Percentiles rank a stretch among this genome's conserved stretches.
These are phyloP conservation scores for Aphidius colemani DNA, from an alignment of 2,888 invertebrate species.

Conservation along the genomic window DNA sequence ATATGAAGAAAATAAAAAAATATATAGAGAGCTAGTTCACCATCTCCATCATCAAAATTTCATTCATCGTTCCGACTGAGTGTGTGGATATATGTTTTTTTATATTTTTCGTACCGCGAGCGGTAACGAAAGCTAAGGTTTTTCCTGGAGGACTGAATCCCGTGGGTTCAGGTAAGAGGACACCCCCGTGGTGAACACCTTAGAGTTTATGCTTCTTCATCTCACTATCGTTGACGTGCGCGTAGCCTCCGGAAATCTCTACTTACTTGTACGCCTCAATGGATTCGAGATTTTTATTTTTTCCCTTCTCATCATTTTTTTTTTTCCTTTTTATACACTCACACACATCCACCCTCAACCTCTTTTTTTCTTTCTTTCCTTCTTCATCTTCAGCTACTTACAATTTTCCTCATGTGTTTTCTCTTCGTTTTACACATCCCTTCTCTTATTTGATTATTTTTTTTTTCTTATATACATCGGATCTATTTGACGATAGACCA, in stretches of 20 bases:
- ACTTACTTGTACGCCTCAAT: constrained; percentile 56
- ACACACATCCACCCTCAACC: constrained; percentile 11
- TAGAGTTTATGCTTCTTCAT: constrained; percentile 28
- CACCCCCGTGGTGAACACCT: constrained; percentile 49
- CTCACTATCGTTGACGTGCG: constrained; percentile 30
- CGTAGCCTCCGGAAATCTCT: constrained; percentile 55
- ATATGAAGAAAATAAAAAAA: too few relatives aligned
- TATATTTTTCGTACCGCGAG: constrained; percentile 31
- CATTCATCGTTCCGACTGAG: constrained; percentile 47
- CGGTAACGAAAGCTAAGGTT: constrained; percentile 24
- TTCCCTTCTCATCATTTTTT: constrained; percentile 15
- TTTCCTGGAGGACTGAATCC: constrained; percentile 29
- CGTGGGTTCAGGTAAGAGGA: constrained; percentile 48
- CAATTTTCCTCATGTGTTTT: too few relatives aligned
- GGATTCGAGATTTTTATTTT: constrained; percentile 35
- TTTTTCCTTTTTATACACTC: constrained; percentile 9
- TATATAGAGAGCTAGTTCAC: constrained; percentile 11
- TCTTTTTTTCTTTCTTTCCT: constrained; percentile 18
- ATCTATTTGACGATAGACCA: constrained; percentile 17
- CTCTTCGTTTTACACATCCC: too few relatives aligned
- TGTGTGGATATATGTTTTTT: constrained; percentile 29
- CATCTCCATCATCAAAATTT: constrained; percentile 31
- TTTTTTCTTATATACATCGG: too few relatives aligned
- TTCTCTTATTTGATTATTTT: too few relatives aligned
- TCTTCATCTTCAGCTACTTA: too few relatives aligned